Conservation (phyloP, 1,140 invertebrate species). For the Nasonia giraulti region DNA sequence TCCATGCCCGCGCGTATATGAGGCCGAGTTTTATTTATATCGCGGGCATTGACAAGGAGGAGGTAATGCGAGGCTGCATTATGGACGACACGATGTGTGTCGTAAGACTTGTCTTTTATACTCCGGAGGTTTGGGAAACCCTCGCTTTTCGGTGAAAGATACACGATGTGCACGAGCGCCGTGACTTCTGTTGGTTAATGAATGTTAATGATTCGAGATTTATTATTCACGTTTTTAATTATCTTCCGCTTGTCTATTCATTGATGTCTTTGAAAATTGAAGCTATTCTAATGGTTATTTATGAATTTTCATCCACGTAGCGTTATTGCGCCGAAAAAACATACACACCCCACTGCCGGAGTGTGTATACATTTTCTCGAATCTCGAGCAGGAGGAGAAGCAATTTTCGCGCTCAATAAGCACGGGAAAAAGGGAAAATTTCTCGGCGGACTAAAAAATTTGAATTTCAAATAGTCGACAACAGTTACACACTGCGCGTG, state of each 20-base stretch:
- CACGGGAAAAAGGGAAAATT: neutral
- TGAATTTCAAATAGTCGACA: constrained; percentile 5
- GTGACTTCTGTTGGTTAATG: no score
- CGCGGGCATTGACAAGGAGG: neutral
- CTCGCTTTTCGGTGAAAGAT: neutral
- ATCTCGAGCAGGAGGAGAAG: neutral
- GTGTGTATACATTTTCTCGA: neutral
- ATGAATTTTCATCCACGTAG: neutral
- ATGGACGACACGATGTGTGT: neutral
- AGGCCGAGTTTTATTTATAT: constrained; percentile 3
- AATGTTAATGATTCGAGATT: neutral
- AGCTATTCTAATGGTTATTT: no score
- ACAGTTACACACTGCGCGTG: neutral
- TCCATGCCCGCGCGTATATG: neutral
- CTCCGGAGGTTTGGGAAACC: neutral
- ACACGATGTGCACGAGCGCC: neutral
- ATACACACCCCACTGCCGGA: neutral
- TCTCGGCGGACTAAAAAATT: neutral
- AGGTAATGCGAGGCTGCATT: neutral
- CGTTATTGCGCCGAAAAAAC: neutral
- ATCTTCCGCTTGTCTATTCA: neutral
- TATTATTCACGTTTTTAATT: neutral
- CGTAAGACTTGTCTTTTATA: neutral
- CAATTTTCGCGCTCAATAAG: neutral
- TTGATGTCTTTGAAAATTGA: no score